Evolutionary conservation across 2,888 invertebrate species (phyloP).

Genomic region (Eristalinus sepulchralis): DNA sequence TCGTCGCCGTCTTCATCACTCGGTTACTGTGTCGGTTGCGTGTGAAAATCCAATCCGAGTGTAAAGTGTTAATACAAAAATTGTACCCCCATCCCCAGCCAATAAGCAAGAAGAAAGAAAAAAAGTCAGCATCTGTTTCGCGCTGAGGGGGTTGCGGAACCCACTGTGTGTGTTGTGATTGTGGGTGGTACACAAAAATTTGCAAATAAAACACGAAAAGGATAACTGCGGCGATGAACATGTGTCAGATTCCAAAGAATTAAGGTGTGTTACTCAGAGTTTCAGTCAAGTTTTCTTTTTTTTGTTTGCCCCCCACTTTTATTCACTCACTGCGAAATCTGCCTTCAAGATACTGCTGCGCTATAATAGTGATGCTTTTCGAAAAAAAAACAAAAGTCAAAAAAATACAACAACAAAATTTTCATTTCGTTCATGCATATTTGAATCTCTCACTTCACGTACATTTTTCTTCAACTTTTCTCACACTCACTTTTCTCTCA

Average conservation of each 20-base stretch:
- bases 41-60: neutral
- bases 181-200: constrained; percentile 9
- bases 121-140: constrained; percentile 15
- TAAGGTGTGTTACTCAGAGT: constrained; percentile 63
- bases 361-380: constrained; percentile 60
- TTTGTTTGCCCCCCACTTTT: neutral
- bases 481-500: constrained; percentile 37
- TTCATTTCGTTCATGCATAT: neutral
- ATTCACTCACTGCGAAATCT: constrained; percentile 66
- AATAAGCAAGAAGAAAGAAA: too few species aligned
- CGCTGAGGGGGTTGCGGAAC: neutral
- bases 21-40: constrained; percentile 29
- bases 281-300: constrained; percentile 28
- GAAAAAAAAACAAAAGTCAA: constrained; percentile 18
- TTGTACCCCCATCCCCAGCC: neutral
- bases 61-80: constrained; percentile 16
- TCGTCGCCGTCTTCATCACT: too few species aligned
- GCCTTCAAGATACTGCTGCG: constrained; percentile 69
- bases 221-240: neutral
- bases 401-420: neutral
- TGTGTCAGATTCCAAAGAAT: constrained; percentile 22
- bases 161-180: neutral
- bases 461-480: constrained; percentile 32
- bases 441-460: constrained; percentile 22
- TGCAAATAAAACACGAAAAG: neutral